phyloP scores from a whole-genome alignment of 2,113 vertebrate genomes.

The Antechinus flavipes region DNA sequence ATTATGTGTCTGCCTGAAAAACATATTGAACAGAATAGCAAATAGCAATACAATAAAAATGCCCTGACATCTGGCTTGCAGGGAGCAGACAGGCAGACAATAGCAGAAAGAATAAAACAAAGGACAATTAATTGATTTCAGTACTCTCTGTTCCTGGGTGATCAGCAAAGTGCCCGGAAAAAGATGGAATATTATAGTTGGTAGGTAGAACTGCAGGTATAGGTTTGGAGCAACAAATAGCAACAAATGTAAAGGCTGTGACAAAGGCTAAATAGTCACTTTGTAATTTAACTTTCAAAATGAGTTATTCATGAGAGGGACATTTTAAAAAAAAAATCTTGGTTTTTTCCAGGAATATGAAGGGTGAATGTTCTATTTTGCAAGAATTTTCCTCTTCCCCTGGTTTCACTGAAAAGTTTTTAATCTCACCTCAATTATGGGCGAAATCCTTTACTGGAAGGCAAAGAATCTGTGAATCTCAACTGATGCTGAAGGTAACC shows the following conservation, averaged over 20 bases:
- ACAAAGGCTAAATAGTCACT: slow-evolving; percentile 53
- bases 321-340: slow-evolving; percentile 41
- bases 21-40: slow-evolving; percentile 58
- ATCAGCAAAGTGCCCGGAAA: slow-evolving; percentile 32
- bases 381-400: not conserved
- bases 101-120: slow-evolving; percentile 56
- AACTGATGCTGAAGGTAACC: not conserved
- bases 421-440: not conserved
- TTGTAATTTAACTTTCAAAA: not conserved
- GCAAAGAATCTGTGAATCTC: not conserved
- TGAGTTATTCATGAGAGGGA: slow-evolving; percentile 54
- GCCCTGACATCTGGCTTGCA: slow-evolving; percentile 35
- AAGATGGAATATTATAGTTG: slow-evolving; percentile 21
- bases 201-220: not conserved
- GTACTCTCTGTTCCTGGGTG: slow-evolving; percentile 44
- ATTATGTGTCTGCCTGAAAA: slow-evolving; percentile 56
- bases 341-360: not conserved
- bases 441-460: not conserved
- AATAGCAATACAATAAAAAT: slow-evolving; percentile 68
- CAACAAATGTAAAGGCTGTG: not conserved
- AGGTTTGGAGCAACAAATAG: not conserved
- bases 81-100: slow-evolving; percentile 9
- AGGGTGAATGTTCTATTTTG: not conserved
- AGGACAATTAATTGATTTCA: slow-evolving; percentile 73
- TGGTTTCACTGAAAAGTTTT: not conserved